A percentile compares a stretch with the other conserved stretches of the same genome.
These are phyloP conservation scores for Ardeotis arabs DNA, from an alignment of 2,113 vertebrate species.

Conservation along the genomic window DNA sequence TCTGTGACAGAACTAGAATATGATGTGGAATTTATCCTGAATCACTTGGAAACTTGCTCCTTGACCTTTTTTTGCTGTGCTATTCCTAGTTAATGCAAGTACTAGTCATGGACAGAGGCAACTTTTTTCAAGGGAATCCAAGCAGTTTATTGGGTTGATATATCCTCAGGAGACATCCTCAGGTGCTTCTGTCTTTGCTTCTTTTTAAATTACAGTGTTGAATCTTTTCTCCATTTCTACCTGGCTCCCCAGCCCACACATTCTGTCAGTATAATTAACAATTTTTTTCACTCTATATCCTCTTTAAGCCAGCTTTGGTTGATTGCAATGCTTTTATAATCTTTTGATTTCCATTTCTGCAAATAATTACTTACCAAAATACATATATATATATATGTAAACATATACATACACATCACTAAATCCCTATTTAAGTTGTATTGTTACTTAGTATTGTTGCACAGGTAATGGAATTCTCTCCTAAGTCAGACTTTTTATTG, in stretches of 20 bases:
- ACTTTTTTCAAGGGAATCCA: background rate
- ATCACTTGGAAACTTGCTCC: background rate
- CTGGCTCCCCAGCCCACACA: background rate
- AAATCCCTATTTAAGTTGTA: background rate
- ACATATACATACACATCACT: background rate
- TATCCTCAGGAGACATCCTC: background rate
- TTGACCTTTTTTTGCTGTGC: background rate
- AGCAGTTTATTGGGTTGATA: background rate
- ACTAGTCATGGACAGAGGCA: background rate
- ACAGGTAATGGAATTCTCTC: background rate
- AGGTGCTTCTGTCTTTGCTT: background rate
- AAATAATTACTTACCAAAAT: background rate
- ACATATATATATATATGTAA: background rate
- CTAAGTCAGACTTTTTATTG: background rate
- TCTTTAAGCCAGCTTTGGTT: background rate
- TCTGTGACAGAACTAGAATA: slow-evolving; percentile 8
- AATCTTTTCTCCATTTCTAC: background rate
- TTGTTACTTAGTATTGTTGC: background rate
- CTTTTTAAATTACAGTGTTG: background rate
- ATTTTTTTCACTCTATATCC: background rate
- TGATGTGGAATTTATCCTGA: slow-evolving; percentile 19
- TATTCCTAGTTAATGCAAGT: background rate
- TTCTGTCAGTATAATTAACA: background rate
- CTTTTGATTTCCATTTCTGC: background rate
- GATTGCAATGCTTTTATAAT: background rate